These are phyloP conservation scores for Lophius piscatorius DNA, from an alignment of 2,113 vertebrate genomes.

Conservation along the genomic window DNA sequence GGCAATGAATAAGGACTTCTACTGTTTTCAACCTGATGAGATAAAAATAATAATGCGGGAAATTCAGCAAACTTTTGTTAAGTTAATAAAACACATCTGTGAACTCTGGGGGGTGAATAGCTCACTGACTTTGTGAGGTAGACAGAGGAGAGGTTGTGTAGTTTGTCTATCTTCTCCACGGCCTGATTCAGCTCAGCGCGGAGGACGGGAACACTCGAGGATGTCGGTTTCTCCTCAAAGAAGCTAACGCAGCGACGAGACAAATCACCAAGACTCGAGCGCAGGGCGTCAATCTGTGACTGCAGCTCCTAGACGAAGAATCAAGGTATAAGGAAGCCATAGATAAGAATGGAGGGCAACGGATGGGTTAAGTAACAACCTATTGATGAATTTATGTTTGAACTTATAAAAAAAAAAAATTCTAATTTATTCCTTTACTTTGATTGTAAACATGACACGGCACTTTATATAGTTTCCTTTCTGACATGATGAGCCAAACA, in stretches of 20 bases:
- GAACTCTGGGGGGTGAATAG: background rate
- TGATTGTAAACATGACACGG: no score
- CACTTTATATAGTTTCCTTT: no score
- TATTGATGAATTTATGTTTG: no score
- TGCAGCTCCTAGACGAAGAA: slow-evolving; percentile 74
- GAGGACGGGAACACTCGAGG: slow-evolving; percentile 82
- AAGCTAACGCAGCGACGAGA: slow-evolving; percentile 87
- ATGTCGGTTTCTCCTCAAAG: slow-evolving; percentile 87
- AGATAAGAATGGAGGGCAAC: background rate
- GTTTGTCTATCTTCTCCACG: slow-evolving; percentile 87
- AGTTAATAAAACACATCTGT: background rate
- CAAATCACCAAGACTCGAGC: slow-evolving; percentile 79
- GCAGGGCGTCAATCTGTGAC: slow-evolving; percentile 84
- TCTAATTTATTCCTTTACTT: no score
- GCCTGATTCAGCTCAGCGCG: slow-evolving; percentile 88
- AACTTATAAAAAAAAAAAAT: no score
- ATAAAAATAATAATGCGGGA: no score
- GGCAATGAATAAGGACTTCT: slow-evolving; percentile 84
- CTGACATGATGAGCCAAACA: no score
- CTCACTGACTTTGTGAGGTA: slow-evolving; percentile 91
- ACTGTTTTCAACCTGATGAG: slow-evolving; percentile 88
- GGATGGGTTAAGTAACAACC: no score
- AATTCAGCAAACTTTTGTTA: background rate
- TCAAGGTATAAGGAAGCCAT: background rate
- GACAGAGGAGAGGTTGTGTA: slow-evolving; percentile 86